Evolutionary conservation across 2,113 vertebrate species (phyloP), one percentile per base, ranked within the genome.

Genomic region (Hucho hucho): DNA sequence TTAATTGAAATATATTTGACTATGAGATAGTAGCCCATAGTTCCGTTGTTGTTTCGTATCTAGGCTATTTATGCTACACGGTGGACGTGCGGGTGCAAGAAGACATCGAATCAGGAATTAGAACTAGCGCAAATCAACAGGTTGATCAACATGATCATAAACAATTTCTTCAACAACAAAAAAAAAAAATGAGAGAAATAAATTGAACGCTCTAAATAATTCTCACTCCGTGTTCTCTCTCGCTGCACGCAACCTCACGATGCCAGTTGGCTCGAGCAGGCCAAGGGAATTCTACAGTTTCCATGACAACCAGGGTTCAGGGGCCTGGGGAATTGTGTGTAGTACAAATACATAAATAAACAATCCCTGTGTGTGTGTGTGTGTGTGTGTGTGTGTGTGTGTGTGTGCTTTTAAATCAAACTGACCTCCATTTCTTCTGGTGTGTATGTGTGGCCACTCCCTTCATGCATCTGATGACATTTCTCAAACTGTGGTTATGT

Each of bases 301-400:
- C 91, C 88, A 90, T 89, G 86, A 85, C 89, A 88, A 90, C 91
- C 69, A 74, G 82, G 88, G 87, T 87, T 87, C 88, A 87, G 81
- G 85, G 78, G 68, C 83, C 73, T 28, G 6, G 80, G 84, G 87
- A 85, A 81, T 86, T 87, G 72, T 75, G 72, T 86, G 74, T 67
- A 32, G 67, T 81, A 80, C 83, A 87, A 88, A 87, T 87, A 89
- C 84, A 86, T 86, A 83, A 56, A 82, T 80, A 75, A 67, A 81
- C 58, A 13, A 82, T 80, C 74, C 75, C 47, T 65, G 26, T 13
- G 46, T 72, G 59, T 26, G 32, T 58, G 58, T 9, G n/a, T 43
- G 32, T 59, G 24, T 49, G 22, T 46, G 7, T 49, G 58, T 59
- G 49, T 64, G 68, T 65, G 61, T 69, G 64, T 46, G n/a, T n/a